A percentile compares a stretch with the other conserved stretches of the same genome.
Evolutionary conservation across 92 coral and sea anemone genomes (phyloP).

Genomic region (Siderastrea radians): DNA sequence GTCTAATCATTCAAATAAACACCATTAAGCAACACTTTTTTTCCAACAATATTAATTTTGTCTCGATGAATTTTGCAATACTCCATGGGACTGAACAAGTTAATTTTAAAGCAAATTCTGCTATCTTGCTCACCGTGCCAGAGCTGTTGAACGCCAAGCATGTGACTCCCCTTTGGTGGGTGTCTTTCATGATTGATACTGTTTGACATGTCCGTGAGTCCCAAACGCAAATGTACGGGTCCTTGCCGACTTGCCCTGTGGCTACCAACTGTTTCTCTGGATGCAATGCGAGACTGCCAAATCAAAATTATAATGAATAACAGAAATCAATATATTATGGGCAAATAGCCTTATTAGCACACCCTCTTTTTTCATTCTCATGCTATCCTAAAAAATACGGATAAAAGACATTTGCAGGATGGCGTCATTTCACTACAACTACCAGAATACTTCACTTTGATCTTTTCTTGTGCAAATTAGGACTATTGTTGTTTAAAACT

Average conservation of each 20-base stretch:
- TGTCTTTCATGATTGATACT: conserved; percentile 94
- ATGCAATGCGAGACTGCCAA: conserved; percentile 91
- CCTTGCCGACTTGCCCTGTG: conserved; percentile 99
- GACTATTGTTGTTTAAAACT: no score
- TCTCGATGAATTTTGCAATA: no score
- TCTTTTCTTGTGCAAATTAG: no score
- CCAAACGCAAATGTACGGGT: conserved; percentile 98
- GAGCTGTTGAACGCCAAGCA: conserved; percentile 93
- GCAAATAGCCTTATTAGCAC: neutral
- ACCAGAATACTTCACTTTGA: no score
- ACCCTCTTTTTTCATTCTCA: neutral
- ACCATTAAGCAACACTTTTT: no score
- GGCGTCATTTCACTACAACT: no score
- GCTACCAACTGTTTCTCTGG: conserved; percentile 96
- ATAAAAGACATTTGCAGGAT: no score
- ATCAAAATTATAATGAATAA: neutral
- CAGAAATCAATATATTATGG: neutral
- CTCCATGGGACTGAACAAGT: no score
- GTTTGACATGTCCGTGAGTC: conserved; percentile 92
- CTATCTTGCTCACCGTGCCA: conserved; percentile 80
- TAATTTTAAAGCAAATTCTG: no score
- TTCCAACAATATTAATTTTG: no score
- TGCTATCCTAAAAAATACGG: neutral
- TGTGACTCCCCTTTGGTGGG: conserved; percentile 96
- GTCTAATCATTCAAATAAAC: no score